Conservation (phyloP, 1,140 invertebrate species). For the Aleiodes sp. region DNA sequence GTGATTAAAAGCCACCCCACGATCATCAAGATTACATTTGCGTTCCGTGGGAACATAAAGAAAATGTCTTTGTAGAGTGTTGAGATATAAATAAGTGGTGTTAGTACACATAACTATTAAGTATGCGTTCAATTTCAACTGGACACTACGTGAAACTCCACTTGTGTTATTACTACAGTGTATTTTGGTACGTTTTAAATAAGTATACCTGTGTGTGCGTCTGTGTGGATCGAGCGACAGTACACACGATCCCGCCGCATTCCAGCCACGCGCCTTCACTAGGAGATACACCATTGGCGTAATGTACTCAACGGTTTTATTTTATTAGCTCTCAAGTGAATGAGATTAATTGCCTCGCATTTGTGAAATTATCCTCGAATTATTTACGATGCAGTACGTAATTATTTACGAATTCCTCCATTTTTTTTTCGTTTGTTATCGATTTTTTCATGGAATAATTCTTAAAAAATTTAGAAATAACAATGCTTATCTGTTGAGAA, state of each 20-base stretch:
- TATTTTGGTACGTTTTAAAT: neutral
- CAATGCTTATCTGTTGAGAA: no score
- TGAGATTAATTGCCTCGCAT: no score
- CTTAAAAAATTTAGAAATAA: no score
- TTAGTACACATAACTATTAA: neutral
- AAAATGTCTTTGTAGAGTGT: slow-evolving; percentile 5
- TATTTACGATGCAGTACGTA: no score
- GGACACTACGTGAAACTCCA: neutral
- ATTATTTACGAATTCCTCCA: no score
- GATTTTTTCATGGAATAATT: no score
- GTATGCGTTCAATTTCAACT: neutral
- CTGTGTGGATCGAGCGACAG: slow-evolving; percentile 40
- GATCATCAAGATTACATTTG: slow-evolving; percentile 14
- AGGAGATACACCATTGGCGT: slow-evolving; percentile 49
- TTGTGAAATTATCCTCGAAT: no score
- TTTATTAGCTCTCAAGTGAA: neutral
- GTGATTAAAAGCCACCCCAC: neutral
- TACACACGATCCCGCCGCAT: slow-evolving; percentile 50
- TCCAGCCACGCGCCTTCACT: slow-evolving; percentile 63
- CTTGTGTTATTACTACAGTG: neutral
- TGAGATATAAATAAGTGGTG: neutral
- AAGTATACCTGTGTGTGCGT: neutral
- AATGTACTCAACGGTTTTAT: slow-evolving; percentile 21
- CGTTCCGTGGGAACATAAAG: slow-evolving; percentile 10
- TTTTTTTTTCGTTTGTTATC: no score